Conservation (phyloP, 2,888 invertebrate genomes). For the Melipona beecheii region DNA sequence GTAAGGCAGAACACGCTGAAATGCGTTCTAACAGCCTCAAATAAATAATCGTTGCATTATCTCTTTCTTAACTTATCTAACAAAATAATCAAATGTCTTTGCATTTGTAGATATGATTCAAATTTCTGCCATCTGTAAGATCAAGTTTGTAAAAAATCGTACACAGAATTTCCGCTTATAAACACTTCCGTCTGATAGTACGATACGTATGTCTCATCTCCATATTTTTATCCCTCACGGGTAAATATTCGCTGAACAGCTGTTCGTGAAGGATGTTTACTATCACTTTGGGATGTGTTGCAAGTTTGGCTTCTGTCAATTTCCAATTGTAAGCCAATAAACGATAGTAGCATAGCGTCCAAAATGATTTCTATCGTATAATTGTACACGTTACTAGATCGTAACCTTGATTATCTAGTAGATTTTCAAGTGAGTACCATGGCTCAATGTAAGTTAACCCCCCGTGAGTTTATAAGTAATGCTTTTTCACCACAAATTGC, state of each 20-base stretch:
- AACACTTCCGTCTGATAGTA: conserved; percentile 30
- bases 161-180: conserved; percentile 13
- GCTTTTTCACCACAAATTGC: conserved; percentile 96
- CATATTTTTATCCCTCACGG: conserved; percentile 46
- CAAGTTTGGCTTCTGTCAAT: conserved; percentile 40
- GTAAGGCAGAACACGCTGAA: no score
- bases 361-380: conserved; percentile 36
- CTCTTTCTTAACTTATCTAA: background rate
- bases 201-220: conserved; percentile 24
- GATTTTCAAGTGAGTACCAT: conserved; percentile 76
- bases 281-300: conserved; percentile 33
- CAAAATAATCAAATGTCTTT: background rate
- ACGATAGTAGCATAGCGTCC: conserved; percentile 41
- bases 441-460: conserved; percentile 88
- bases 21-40: background rate
- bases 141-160: background rate
- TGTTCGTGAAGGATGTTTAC: conserved; percentile 69
- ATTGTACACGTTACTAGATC: conserved; percentile 33
- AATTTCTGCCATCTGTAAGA: conserved; percentile 2
- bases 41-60: background rate
- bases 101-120: background rate
- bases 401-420: conserved; percentile 29
- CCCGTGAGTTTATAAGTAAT: conserved; percentile 94
- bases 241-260: conserved; percentile 62
- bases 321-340: conserved; percentile 40